A percentile compares a stretch with the other conserved stretches of the same genome.
These are phyloP conservation scores for Camponotus fellah DNA, from an alignment of 2,888 invertebrate genomes.

Conservation along the genomic window DNA sequence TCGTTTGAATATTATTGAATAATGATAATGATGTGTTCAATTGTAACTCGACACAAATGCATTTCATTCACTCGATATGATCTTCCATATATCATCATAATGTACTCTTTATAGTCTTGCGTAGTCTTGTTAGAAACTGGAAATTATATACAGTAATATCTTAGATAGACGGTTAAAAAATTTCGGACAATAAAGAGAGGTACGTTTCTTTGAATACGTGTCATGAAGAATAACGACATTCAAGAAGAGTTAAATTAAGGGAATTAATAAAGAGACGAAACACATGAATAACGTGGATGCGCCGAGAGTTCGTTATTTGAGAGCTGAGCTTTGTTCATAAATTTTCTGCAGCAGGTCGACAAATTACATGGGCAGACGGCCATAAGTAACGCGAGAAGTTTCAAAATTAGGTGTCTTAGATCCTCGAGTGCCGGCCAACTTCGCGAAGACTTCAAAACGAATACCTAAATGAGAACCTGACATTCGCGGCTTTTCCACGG, in stretches of 20 bases:
- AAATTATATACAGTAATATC: not conserved
- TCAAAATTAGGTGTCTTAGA: conserved; percentile 44
- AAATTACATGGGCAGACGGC: conserved; percentile 51
- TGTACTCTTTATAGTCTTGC: not conserved
- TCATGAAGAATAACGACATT: not conserved
- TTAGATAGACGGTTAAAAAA: not conserved
- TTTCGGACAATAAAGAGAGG: not conserved
- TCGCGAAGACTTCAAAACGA: conserved; percentile 44
- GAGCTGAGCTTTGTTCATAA: conserved; percentile 57
- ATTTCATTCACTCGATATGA: conserved; percentile 5
- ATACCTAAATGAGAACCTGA: conserved; percentile 51
- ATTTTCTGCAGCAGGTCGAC: conserved; percentile 62
- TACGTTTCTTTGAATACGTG: not conserved
- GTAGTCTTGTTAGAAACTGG: not conserved
- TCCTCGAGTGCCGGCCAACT: conserved; percentile 44
- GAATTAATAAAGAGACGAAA: conserved; percentile 58
- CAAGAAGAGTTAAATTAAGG: not conserved
- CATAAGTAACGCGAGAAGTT: conserved; percentile 54
- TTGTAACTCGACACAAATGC: conserved; percentile 4
- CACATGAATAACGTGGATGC: conserved; percentile 30
- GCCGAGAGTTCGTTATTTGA: conserved; percentile 52
- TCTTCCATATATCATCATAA: not conserved
- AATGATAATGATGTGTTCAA: conserved; percentile 24
- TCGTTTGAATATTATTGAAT: conserved; percentile 1
- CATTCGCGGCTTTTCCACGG: conserved; percentile 35